Conservation (phyloP, 2,113 vertebrate genomes). For the Eptesicus fuscus region DNA sequence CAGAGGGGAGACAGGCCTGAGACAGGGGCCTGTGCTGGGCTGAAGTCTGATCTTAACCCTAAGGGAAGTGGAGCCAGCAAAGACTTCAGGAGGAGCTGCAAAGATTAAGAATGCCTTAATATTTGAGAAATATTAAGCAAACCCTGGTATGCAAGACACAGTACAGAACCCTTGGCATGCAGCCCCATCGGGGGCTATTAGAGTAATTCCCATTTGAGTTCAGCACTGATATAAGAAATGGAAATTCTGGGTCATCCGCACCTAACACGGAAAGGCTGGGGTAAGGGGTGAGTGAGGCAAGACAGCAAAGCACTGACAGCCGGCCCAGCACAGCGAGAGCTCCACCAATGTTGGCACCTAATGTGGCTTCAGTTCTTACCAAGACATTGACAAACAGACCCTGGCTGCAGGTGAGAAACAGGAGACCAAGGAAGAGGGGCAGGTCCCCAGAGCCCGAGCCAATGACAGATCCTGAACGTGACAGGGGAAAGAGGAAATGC, state of each 20-base stretch:
- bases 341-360: neutral
- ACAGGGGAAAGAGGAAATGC: neutral
- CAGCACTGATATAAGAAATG: neutral
- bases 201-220: neutral
- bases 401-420: neutral
- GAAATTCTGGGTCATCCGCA: neutral
- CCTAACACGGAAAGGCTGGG: neutral
- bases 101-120: too few species aligned
- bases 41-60: neutral
- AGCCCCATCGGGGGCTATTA: neutral
- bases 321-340: neutral
- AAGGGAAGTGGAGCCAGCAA: neutral
- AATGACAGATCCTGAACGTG: neutral
- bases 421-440: neutral
- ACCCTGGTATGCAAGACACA: neutral
- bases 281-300: fast-evolving
- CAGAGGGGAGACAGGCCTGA: neutral
- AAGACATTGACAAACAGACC: neutral
- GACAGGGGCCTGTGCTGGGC: neutral
- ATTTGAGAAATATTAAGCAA: neutral
- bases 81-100: neutral
- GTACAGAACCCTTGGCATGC: neutral
- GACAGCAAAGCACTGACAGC: neutral
- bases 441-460: neutral
- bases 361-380: neutral